Base-by-base conservation (phyloP, 2,113 vertebrate genomes). In the Crypturellus undulatus region DNA sequence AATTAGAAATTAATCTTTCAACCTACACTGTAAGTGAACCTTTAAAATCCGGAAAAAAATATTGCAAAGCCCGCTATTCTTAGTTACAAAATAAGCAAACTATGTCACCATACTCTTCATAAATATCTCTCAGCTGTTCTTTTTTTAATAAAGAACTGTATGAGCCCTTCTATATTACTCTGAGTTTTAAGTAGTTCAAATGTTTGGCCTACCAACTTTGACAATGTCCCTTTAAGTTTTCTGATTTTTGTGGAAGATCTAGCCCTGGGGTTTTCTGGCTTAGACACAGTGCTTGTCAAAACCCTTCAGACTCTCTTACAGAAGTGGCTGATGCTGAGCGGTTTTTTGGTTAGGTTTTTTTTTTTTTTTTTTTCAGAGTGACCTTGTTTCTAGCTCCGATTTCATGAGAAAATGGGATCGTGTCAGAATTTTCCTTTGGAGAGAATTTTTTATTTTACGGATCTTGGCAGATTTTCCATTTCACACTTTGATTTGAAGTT, bases 391-490 rank as follows among this genome's bases (percentile, higher is more conserved):
- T 80, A 95, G 64, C 84, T 94, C 42, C 58, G 92, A 63, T 90
- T 94, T 91, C 84, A 90, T 92, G 64, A 93, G 93, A 96, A 97
- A 97, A 94, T 75, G 67, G 77, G 96, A 80, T 96, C 3, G n/a
- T 96, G 94, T 97, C 95, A 96, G 94, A 97, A 93, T 93, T 97
- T 97, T 95, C 91, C 95, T 96, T 96, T 90, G 25, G 56, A 97
- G 94, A 91, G 94, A 97, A 97, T 97, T 97, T 98, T 49, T 96
- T 92, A 84, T 95, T 97, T 96, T 97, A 93, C 4, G 79, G 90
- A 97, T 96, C 90, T 93, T 97, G 96, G 98, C 96, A 97, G 97
- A 97, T 97, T 97, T 97, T 97, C 94, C 20, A 91, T 95, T 97
- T 97, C 96, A 96, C 96, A 95, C 94, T 97, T 98, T 96, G 96